Percentiles rank a stretch among this genome's conserved stretches.
Evolutionary conservation across 2,113 vertebrate species (phyloP).

Genomic region (Pseudopodoces humilis): DNA sequence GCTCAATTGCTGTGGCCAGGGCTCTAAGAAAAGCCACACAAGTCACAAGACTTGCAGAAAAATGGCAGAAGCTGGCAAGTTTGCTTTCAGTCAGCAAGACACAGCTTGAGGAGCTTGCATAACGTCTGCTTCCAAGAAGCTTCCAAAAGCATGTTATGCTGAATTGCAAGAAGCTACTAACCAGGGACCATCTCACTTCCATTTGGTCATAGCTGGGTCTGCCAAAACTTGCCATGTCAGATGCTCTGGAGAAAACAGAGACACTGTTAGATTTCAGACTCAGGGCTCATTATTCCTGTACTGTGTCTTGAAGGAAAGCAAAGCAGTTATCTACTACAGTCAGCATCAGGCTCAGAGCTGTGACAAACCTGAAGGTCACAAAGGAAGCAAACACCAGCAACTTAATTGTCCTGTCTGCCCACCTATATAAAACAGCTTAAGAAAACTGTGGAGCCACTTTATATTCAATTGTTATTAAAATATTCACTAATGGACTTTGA

Average conservation of each 20-base stretch:
- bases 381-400: neutral
- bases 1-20: neutral
- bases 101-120: conserved; percentile 39
- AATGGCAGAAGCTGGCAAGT: conserved; percentile 49
- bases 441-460: neutral
- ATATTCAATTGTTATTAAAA: neutral
- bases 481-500: neutral
- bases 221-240: conserved; percentile 19
- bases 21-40: conserved; percentile 39
- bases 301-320: neutral
- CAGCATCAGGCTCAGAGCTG: neutral
- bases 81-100: conserved; percentile 39
- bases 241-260: conserved; percentile 20
- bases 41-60: conserved; percentile 51
- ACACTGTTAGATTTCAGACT: conserved; percentile 20
- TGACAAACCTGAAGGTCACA: neutral
- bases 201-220: conserved; percentile 10
- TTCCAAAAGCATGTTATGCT: neutral
- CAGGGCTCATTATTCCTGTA: neutral
- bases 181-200: conserved; percentile 22
- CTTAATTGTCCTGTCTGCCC: neutral
- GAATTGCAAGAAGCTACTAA: conserved; percentile 35
- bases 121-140: conserved; percentile 23
- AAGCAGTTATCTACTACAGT: neutral
- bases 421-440: neutral